phyloP scores from a whole-genome alignment of 2,888 invertebrate species.

The Caenorhabditis sulstoni region DNA sequence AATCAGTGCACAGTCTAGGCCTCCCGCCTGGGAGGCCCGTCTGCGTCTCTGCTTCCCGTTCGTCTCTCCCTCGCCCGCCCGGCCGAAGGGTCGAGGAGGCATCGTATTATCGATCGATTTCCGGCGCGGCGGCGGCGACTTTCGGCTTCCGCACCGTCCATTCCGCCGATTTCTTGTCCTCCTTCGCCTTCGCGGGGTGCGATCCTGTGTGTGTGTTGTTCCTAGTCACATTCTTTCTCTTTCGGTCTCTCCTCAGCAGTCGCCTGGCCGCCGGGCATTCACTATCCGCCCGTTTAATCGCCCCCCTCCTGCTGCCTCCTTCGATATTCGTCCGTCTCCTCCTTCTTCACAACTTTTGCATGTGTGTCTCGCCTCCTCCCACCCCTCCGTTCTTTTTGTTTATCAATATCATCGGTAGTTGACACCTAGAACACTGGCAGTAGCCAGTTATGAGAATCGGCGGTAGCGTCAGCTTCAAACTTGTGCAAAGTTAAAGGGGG shows the following conservation, averaged over 20 bases:
- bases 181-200: too few species aligned
- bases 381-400: slow-evolving; percentile 17
- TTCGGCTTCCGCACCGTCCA: slow-evolving; percentile 34
- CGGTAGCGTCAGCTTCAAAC: too few species aligned
- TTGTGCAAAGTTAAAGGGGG: too few species aligned
- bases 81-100: background rate
- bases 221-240: slow-evolving; percentile 50
- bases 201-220: slow-evolving; percentile 27
- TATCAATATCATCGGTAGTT: slow-evolving; percentile 11
- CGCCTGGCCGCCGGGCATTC: slow-evolving; percentile 29
- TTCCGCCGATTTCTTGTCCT: slow-evolving; percentile 24
- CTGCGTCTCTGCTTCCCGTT: slow-evolving; percentile 39
- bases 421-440: too few species aligned
- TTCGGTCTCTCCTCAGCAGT: slow-evolving; percentile 24
- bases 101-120: slow-evolving; percentile 41
- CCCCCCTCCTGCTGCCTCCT: slow-evolving; percentile 12
- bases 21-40: background rate
- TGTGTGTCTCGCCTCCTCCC: slow-evolving; percentile 13
- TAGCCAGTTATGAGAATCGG: too few species aligned
- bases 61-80: slow-evolving; percentile 16
- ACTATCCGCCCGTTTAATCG: slow-evolving; percentile 58
- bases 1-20: slow-evolving; percentile 23
- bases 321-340: slow-evolving; percentile 11
- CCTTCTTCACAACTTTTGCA: slow-evolving; percentile 46
- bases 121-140: slow-evolving; percentile 15